Base-by-base conservation (phyloP, 2,113 vertebrate genomes). In the Ictalurus punctatus region DNA sequence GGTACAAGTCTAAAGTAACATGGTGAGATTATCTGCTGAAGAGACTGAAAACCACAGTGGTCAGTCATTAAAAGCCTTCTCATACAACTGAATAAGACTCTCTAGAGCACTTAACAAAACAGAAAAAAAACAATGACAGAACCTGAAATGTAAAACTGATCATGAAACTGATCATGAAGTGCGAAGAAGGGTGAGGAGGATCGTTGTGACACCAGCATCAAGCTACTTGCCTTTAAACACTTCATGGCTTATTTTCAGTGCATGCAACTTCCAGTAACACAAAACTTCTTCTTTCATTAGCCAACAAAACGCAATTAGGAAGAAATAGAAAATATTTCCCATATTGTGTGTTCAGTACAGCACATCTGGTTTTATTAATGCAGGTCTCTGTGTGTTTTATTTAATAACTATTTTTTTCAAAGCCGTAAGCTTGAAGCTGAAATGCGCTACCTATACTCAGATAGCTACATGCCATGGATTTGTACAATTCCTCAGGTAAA, bases 331-430 rank as follows among this genome's bases (percentile, higher is more conserved):
- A 25, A 40, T 40, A 40, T n/a, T 37, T 34, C 40, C 40, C 25
- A 30, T 82, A 74, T 56, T 30, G 69, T 21, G 63, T 59, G 65
- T 3, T 85, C 65, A 89, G 58, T 65, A 37, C 30, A 82, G 65
- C 61, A 83, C 37, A 89, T 89, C 69, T 82, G 73, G 9, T 58
- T 65, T 67, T 71, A 81, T 83, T 76, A 86, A 87, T 84, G 71
- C 12, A 44, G 25, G n/a, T 65, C 48, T 82, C 40, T 69, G 48
- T 67, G 40, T 58, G 87, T 40, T 56, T 34, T 19, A 16, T 52
- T 79, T 27, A 25, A 12, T 48, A 81, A 56, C 86, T 16, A 48
- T 4, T 37, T 79, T 63, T 86, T 21, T n/a, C 52, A 67, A 84
- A 48, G 5, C 12, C 40, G 21, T 8, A 52, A 10, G 16, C 37